Percentiles rank a stretch among this genome's conserved stretches.
Evolutionary conservation across 2,113 vertebrate genomes (phyloP).

Genomic region (Macrotis lagotis): DNA sequence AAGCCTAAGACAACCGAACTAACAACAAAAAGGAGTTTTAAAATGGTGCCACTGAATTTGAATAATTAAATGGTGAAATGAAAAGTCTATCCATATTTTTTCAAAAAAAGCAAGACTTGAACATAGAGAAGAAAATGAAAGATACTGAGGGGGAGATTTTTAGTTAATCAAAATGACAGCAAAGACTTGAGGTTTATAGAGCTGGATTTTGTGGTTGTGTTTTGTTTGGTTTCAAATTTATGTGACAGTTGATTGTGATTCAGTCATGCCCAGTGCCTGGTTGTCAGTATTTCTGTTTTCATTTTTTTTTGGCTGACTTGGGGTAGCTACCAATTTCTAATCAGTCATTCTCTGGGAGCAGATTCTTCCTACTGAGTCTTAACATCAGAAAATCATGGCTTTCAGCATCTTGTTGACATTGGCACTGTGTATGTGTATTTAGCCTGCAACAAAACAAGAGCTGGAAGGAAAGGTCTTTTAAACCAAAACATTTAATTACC

Average conservation of each 20-base stretch:
- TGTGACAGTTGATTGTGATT: not conserved
- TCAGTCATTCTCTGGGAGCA: not conserved
- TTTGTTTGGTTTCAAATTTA: not conserved
- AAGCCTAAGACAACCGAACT: not conserved
- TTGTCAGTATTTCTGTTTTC: not conserved
- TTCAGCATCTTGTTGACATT: not conserved
- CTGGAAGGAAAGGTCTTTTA: not conserved
- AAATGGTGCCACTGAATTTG: not conserved
- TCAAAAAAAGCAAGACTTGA: not conserved
- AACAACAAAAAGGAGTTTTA: not conserved
- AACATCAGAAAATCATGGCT: not conserved
- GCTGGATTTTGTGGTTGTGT: not conserved
- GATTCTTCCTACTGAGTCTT: not conserved
- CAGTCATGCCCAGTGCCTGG: not conserved
- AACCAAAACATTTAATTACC: not conserved
- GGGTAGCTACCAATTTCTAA: not conserved
- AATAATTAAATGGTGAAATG: not conserved
- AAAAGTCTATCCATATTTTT: not conserved
- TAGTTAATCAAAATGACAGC: not conserved
- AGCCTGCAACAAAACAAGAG: not conserved
- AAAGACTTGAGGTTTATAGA: not conserved
- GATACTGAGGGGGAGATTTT: not conserved
- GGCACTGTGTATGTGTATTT: too few relatives aligned
- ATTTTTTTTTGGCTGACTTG: not conserved
- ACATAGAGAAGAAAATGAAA: not conserved